Evolutionary conservation across 2,113 vertebrate genomes (phyloP), one percentile per base, ranked within the genome.

Genomic region (Sylvicapra grimmia): DNA sequence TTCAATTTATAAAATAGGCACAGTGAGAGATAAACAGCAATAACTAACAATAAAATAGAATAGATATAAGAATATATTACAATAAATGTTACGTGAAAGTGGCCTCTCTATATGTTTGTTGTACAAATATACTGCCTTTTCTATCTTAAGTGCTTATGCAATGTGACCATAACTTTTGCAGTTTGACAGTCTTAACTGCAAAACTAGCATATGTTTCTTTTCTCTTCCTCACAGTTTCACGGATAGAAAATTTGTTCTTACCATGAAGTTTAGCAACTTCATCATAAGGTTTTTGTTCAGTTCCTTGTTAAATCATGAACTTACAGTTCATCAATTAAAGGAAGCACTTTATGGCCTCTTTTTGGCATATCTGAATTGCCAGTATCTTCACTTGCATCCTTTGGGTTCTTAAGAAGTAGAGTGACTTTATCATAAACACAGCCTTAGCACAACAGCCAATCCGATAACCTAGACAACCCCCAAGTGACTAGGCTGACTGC

Each of bases 401-500:
- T 49, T 23, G 44, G 36, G 59, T 19, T 44, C 6, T 47, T 47
- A 21, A 19, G 15, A 44, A 86, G 36, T 44, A 33, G 13, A 58
- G 18, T 47, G 7, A 61, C 56, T 86, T 27, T 16, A 86, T 33
- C 40, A 31, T 29, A 31, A 21, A 40, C 36, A 44, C 29, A 84
- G 82, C 2, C 33, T 54, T 15, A 84, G 11, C 19, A 21, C 82
- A 27, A n/a, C 6, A 21, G 58, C 14, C 58, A 29, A 14, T 4
- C 27, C 7, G 0, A 21, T 13, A 21, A 61, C 40, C 56, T 12
- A 21, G 16, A 14, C 0, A 0, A 8, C 27, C 27, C 10, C 10
- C 0, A 0, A 4, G 18, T 5, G 19, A 49, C 58, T n/a, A 63
- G 33, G 11, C 40, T 29, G 29, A 23, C 6, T 3, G 7, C 12